phyloP scores from a whole-genome alignment of 53 echinoderm and acorn worm species.

The Stichopus horrens region DNA sequence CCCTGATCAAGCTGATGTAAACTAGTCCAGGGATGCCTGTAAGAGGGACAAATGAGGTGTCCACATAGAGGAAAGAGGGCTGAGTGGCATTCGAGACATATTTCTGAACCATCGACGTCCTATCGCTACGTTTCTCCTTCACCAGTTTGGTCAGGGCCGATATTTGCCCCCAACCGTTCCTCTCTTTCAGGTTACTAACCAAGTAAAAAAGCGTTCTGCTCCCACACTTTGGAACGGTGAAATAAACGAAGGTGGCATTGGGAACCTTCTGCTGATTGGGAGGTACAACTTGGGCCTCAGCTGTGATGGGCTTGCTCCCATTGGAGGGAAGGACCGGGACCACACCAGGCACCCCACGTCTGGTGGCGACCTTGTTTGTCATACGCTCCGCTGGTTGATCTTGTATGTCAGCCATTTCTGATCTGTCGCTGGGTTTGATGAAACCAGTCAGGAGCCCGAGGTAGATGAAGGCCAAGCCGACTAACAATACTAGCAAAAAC shows the following conservation, averaged over 20 bases:
- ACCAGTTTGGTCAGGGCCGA: conserved; percentile 41
- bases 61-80: conserved; percentile 37
- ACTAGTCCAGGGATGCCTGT: background rate
- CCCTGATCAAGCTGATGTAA: conserved; percentile 36
- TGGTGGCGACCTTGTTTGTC: too few species aligned
- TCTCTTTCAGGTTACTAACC: conserved; percentile 14
- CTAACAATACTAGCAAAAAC: background rate
- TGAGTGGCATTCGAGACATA: conserved; percentile 34
- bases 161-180: conserved; percentile 16
- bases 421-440: background rate
- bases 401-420: too few species aligned
- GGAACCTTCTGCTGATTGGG: background rate
- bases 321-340: too few species aligned
- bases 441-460: background rate
- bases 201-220: conserved; percentile 41
- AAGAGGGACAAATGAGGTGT: conserved; percentile 29
- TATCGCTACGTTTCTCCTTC: conserved; percentile 26
- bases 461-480: background rate
- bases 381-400: too few species aligned
- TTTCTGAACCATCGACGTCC: conserved; percentile 32
- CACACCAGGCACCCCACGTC: too few species aligned
- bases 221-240: conserved; percentile 38
- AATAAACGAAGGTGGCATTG: conserved; percentile 32
- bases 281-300: background rate
- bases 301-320: background rate